A percentile compares a stretch with the other conserved stretches of the same genome.
phyloP scores from a whole-genome alignment of 2,888 invertebrate genomes.

The Automeris io region DNA sequence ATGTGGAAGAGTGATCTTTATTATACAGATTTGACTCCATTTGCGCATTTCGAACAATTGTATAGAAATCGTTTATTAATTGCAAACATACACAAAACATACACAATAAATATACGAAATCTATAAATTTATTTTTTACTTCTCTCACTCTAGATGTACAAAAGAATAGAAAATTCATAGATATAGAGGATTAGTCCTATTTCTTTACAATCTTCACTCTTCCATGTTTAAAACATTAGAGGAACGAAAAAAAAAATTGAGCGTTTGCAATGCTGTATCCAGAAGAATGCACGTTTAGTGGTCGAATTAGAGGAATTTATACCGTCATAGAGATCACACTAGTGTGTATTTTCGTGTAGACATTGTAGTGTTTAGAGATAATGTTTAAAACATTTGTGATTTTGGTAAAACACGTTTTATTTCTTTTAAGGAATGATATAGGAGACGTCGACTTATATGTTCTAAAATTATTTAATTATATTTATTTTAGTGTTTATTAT shows the following conservation, averaged over 20 bases:
- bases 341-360: slow-evolving; percentile 55
- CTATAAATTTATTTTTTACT: slow-evolving; percentile 12
- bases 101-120: slow-evolving; percentile 35
- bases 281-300: slow-evolving; percentile 63
- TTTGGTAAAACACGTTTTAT: slow-evolving; percentile 3
- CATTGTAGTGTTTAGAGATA: slow-evolving; percentile 38
- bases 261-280: slow-evolving; percentile 33
- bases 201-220: slow-evolving; percentile 68
- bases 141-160: slow-evolving; percentile 6
- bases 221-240: slow-evolving; percentile 68
- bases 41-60: slow-evolving; percentile 15
- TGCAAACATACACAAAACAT: slow-evolving; percentile 17
- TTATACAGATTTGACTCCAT: slow-evolving; percentile 12
- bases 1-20: slow-evolving; percentile 74
- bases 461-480: slow-evolving; percentile 30
- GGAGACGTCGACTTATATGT: slow-evolving; percentile 54
- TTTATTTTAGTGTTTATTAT: slow-evolving; percentile 24
- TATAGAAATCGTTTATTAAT: slow-evolving; percentile 11
- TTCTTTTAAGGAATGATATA: slow-evolving; percentile 60
- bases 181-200: slow-evolving; percentile 51
- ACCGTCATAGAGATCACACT: slow-evolving; percentile 52
- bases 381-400: slow-evolving; percentile 21
- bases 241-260: slow-evolving; percentile 27
- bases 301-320: slow-evolving; percentile 48
- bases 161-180: slow-evolving; percentile 28